phyloP scores from a whole-genome alignment of 1,140 invertebrate genomes.

The Caenorhabditis elegans region DNA sequence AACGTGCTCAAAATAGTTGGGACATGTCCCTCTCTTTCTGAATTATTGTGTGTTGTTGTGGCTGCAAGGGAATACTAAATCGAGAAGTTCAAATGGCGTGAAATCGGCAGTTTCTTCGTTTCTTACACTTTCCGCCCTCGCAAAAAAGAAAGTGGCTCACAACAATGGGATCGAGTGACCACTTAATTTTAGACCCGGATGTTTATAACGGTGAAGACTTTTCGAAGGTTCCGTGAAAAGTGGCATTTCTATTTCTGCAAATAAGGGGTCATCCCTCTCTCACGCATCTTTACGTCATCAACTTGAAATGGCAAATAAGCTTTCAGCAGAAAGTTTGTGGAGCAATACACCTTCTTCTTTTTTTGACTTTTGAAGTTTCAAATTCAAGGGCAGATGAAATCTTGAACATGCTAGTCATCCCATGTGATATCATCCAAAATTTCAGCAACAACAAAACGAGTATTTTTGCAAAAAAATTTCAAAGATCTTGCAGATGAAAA shows the following conservation, averaged over 20 bases:
- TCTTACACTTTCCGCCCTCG: neutral
- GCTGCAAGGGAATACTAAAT: neutral
- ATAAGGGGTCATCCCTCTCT: too few relatives aligned
- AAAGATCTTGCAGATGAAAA: too few relatives aligned
- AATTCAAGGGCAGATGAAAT: too few relatives aligned
- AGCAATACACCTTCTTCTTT: too few relatives aligned
- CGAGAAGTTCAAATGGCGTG: conserved; percentile 3
- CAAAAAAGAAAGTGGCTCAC: neutral
- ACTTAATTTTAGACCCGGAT: neutral
- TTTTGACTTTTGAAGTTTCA: too few relatives aligned
- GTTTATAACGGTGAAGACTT: neutral
- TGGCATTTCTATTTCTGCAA: neutral
- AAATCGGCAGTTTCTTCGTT: neutral
- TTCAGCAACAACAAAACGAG: too few relatives aligned
- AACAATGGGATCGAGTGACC: neutral
- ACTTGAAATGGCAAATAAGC: neutral
- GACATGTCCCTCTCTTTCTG: neutral
- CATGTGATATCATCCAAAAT: too few relatives aligned
- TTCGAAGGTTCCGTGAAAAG: neutral
- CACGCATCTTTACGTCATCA: too few relatives aligned
- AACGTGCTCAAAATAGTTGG: neutral
- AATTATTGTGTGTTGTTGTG: neutral
- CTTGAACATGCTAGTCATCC: too few relatives aligned
- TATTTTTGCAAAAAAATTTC: too few relatives aligned
- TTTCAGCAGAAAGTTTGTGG: neutral